These are phyloP conservation scores for Cyphomyrus discorhynchus DNA, from an alignment of 2,113 vertebrate genomes.

Conservation along the genomic window DNA sequence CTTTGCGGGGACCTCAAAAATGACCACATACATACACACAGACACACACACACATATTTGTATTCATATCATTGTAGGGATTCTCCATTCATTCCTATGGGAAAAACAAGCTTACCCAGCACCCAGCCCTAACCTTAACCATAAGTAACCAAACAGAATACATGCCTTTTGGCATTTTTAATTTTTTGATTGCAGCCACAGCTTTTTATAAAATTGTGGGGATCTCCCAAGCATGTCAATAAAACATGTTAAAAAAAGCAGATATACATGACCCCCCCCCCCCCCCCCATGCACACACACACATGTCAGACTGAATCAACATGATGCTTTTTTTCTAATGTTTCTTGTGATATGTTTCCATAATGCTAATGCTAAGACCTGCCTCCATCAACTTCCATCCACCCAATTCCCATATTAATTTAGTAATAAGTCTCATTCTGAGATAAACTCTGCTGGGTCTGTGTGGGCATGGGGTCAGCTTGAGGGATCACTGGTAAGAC, in stretches of 20 bases:
- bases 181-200: too few species aligned
- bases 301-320: not conserved
- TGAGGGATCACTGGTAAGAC: not conserved
- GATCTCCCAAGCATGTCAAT: not conserved
- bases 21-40: too few species aligned
- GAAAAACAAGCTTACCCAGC: too few species aligned
- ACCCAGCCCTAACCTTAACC: too few species aligned
- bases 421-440: not conserved
- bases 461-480: not conserved
- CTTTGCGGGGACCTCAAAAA: too few species aligned
- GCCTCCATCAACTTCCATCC: not conserved
- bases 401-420: not conserved
- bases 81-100: too few species aligned
- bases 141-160: too few species aligned
- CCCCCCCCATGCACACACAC: not conserved
- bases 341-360: not conserved
- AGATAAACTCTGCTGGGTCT: not conserved
- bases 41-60: too few species aligned
- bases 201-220: too few species aligned
- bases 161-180: too few species aligned
- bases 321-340: not conserved
- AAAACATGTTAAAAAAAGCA: not conserved
- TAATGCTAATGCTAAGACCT: not conserved
- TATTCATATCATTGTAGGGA: too few species aligned
- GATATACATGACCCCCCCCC: not conserved